Base-by-base conservation (phyloP, 1,140 invertebrate species). In the Drosophila novamexicana region DNA sequence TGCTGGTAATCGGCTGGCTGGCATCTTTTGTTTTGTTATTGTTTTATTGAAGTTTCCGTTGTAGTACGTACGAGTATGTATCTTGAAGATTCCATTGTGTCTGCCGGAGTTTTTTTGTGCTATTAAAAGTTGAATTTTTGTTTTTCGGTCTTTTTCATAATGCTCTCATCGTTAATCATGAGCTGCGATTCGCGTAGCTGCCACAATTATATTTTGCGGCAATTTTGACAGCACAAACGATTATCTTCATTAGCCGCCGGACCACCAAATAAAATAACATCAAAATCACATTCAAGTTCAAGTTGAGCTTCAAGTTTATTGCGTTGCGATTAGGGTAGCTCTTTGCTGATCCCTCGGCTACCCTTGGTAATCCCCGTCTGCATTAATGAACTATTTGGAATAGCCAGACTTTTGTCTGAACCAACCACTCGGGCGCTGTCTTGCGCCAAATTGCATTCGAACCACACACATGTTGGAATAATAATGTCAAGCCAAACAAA, bases 111-210 rank as follows among this genome's bases (percentile, higher is more conserved):
- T 62, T 61, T 52, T 62, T 56, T 18, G 0, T 47, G 36, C 12
- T 40, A 57, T 39, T 66, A 22, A 45, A 53, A 58, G 18, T 12
- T 59, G 39, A 63, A 47, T 44, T 57, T 65, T 67, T 42, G 63
- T 71, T 72, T 75, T 77, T 39, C 6, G 52, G 65, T 65, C 67
- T 75, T 78, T 70, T 79, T 78, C 84, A 80, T 83, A 75, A 68
- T 80, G 77, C 79, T 90, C 82, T 68, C 88, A 90, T 91, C 88
- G 78, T 90, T 90, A 90, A 90, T 90, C 88, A 90, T 80, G 80
- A 45, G 70, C 47, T 64, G 53, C 70, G 71, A 63, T 64, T 68
- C 61, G 14, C 63, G 79, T 69, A 53, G 77, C 62, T 71, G 72
- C 63, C 66, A 68, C 80, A 80, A 89, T 81, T 89, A 86, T 86